Base-by-base conservation (phyloP, 2,113 vertebrate species). In the Setophaga petechia region DNA sequence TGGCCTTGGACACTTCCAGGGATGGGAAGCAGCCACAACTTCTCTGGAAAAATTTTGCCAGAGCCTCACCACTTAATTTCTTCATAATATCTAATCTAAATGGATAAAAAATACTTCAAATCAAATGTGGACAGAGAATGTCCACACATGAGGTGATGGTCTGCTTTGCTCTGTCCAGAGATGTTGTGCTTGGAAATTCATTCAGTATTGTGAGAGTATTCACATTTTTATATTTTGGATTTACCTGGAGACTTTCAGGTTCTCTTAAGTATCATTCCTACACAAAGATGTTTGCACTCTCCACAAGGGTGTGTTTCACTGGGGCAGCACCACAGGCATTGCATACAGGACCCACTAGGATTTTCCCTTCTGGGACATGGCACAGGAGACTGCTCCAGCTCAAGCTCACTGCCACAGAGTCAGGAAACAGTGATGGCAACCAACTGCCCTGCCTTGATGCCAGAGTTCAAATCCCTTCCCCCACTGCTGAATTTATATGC, bases 251-350 rank as follows among this genome's bases (percentile, higher is more conserved):
- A 31, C 5, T 65, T 65, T 47, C 30, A 21, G 7, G 13, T n/a
- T 63, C 6, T 25, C 10, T 30, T 35, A 30, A 30, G 5, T 31
- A 19, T 30, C 12, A 12, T 33, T 28, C 10, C 2, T 23, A 16
- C 0, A 0, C 24, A 72, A 39, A 69, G 20, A 3, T 25, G 8
- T 19, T 52, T 83, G 3, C 7, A 5, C 12, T 30, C 28, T 66
- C 28, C 31, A n/a, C 3, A 8, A 49, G 41, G 2, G 15, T 58
- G 3, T 14, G 74, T 49, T 22, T n/a, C 18, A 3, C 0, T 28
- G 13, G 12, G 28, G 1, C 8, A 69, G 10, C 30, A n/a, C 12
- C 30, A 30, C 3, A 3, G 3, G 24, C 1, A 10, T 3, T 54
- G 43, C 10, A 12, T 15, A 41, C 0, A 4, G 33, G 15, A 8